A percentile compares a stretch with the other conserved stretches of the same genome.
phyloP scores from a whole-genome alignment of 1,140 invertebrate genomes.

The Homarus americanus region DNA sequence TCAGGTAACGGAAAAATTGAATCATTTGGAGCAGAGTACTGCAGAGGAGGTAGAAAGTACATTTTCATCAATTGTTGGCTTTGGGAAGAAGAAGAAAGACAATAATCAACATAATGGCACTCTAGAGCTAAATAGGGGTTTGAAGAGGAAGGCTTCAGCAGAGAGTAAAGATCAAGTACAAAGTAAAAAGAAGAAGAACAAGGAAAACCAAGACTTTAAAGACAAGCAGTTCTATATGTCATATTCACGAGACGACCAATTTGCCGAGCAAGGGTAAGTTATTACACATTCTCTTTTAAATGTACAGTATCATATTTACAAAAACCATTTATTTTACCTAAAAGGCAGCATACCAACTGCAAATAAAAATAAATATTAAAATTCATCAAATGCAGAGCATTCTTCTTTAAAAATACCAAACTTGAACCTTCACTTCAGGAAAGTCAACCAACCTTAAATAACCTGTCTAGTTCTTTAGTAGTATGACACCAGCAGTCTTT shows the following conservation, averaged over 20 bases:
- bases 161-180: neutral
- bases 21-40: constrained; percentile 42
- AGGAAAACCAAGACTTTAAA: constrained; percentile 36
- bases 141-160: constrained; percentile 13
- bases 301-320: no score
- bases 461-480: no score
- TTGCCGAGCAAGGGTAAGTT: constrained; percentile 48
- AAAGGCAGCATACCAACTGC: no score
- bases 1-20: constrained; percentile 33
- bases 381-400: no score
- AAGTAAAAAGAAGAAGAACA: constrained; percentile 30
- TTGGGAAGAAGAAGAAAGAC: neutral
- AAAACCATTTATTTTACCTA: no score
- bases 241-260: constrained; percentile 27
- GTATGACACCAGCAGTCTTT: no score
- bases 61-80: constrained; percentile 30
- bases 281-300: no score
- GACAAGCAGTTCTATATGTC: constrained; percentile 50
- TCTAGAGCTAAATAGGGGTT: neutral
- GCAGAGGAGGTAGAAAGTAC: constrained; percentile 36
- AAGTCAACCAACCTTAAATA: no score
- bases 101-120: neutral
- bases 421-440: no score
- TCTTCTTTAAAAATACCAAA: no score
- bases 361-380: no score